These are phyloP conservation scores for Erinaceus europaeus DNA, from an alignment of 2,113 vertebrate species.

Conservation along the genomic window DNA sequence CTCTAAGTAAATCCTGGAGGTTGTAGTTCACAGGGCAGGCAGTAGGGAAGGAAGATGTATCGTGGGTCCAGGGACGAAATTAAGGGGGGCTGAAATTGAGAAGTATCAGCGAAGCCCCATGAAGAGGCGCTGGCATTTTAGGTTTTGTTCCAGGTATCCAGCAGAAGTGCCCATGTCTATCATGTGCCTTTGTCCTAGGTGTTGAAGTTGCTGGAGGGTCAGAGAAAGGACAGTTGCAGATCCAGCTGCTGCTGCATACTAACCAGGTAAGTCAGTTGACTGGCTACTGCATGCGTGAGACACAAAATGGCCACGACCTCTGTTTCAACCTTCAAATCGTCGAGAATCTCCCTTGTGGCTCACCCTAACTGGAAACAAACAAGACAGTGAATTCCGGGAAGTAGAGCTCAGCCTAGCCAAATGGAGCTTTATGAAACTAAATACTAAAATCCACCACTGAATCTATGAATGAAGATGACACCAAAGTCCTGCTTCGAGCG, in stretches of 20 bases:
- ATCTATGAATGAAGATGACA: conserved; percentile 26
- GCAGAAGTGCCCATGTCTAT: neutral
- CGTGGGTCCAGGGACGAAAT: neutral
- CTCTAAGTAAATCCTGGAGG: neutral
- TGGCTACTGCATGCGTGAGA: neutral
- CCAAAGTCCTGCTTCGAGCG: neutral
- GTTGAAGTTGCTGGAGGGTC: neutral
- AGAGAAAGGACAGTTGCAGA: neutral
- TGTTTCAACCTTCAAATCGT: conserved; percentile 2
- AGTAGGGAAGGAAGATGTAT: neutral
- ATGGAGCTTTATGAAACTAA: conserved; percentile 6
- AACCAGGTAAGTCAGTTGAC: neutral
- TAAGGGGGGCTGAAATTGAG: neutral
- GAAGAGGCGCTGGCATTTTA: neutral
- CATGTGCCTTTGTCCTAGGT: neutral
- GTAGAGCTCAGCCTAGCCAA: neutral
- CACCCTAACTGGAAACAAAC: conserved; percentile 41
- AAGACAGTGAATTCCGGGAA: conserved; percentile 59
- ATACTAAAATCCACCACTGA: conserved; percentile 12
- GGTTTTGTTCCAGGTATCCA: neutral
- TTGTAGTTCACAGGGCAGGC: neutral
- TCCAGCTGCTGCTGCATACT: neutral
- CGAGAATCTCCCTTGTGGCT: conserved; percentile 15
- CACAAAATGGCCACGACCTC: neutral
- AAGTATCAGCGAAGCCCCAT: neutral